A percentile compares a stretch with the other conserved stretches of the same genome.
Conservation (phyloP, 2,113 vertebrate species). For the Scolopax mira region DNA sequence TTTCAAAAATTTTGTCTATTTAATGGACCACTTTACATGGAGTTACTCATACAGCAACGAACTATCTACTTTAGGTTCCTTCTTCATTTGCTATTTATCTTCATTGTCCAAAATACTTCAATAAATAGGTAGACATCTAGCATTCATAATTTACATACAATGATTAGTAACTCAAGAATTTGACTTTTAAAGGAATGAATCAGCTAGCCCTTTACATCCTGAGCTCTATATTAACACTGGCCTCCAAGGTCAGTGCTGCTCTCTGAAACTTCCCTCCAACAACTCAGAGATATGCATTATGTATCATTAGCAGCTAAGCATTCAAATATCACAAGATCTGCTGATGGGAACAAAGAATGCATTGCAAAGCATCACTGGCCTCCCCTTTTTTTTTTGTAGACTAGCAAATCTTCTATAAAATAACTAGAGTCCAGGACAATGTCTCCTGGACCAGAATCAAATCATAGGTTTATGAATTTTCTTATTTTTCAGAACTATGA, state of each 20-base stretch:
- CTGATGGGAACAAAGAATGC: neutral
- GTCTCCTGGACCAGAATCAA: neutral
- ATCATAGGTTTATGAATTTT: neutral
- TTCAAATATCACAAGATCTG: neutral
- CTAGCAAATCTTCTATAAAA: neutral
- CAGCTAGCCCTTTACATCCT: neutral
- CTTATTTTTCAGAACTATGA: accelerated
- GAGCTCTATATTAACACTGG: neutral
- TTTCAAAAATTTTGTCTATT: neutral
- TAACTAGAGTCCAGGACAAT: neutral
- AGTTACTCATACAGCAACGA: neutral
- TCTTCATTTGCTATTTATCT: neutral
- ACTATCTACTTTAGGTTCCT: neutral
- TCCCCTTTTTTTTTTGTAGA: neutral
- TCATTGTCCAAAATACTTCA: neutral
- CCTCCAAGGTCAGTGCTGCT: neutral
- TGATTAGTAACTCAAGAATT: neutral
- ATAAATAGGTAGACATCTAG: neutral
- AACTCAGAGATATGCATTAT: neutral
- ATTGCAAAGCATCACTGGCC: neutral
- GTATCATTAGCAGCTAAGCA: neutral
- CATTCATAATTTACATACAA: neutral
- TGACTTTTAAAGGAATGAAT: neutral
- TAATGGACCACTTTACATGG: neutral
- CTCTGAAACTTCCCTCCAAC: neutral